Evolutionary conservation across 2,888 invertebrate species (phyloP).

Genomic region (Lasioglossum calceatum): DNA sequence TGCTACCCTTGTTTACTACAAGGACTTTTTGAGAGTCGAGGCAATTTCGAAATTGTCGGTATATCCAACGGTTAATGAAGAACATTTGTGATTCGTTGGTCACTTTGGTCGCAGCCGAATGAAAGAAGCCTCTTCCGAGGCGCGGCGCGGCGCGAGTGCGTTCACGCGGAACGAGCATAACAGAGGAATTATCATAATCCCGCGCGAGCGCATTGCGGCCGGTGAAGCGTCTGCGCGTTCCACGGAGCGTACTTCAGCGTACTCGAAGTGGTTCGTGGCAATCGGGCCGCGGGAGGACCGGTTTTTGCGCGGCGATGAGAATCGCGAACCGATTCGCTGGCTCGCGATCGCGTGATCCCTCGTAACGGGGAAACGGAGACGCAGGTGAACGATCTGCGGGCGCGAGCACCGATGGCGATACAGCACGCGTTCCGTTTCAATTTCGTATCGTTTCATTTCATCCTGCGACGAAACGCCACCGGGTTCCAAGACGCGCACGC

Average conservation of each 20-base stretch:
- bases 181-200: slow-evolving; percentile 21
- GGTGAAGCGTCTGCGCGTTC: not conserved
- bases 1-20: too few relatives aligned
- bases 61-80: too few relatives aligned
- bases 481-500: not conserved
- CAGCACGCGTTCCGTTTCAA: not conserved
- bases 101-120: not conserved
- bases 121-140: slow-evolving; percentile 3
- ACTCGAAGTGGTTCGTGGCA: not conserved
- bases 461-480: not conserved
- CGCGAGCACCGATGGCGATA: not conserved
- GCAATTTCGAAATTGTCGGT: too few relatives aligned
- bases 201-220: not conserved
- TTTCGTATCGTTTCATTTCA: not conserved
- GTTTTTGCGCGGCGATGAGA: slow-evolving; percentile 40
- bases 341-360: slow-evolving; percentile 48
- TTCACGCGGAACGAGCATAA: slow-evolving; percentile 31
- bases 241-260: not conserved
- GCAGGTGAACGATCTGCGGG: slow-evolving; percentile 47
- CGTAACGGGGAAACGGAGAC: slow-evolving; percentile 35
- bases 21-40: too few relatives aligned
- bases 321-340: slow-evolving; percentile 35
- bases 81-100: not conserved
- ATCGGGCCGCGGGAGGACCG: slow-evolving; percentile 35
- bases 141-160: slow-evolving; percentile 17